A percentile compares a stretch with the other conserved stretches of the same genome.
phyloP scores from a whole-genome alignment of 2,888 invertebrate species.

The Keiferia lycopersicella region DNA sequence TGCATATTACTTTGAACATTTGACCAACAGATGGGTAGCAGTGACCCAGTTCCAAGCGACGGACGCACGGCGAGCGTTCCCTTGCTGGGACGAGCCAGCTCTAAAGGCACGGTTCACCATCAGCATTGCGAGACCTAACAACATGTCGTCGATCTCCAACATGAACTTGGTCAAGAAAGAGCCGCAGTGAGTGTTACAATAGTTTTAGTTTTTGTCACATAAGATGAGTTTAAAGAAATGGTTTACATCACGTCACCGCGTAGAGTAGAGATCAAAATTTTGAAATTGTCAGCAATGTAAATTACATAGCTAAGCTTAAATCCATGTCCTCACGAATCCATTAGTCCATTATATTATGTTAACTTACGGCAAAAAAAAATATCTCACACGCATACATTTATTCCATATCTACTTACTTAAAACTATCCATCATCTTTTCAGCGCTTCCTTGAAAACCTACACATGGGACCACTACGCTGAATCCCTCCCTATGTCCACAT shows the following conservation, averaged over 20 bases:
- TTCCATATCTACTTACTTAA: too few relatives aligned
- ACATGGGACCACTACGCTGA: conserved; percentile 89
- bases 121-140: conserved; percentile 85
- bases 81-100: conserved; percentile 93
- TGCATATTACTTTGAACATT: too few relatives aligned
- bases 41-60: conserved; percentile 92
- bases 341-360: too few relatives aligned
- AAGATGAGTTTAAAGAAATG: too few relatives aligned
- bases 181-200: conserved; percentile 76
- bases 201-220: too few relatives aligned
- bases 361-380: neutral
- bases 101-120: conserved; percentile 90
- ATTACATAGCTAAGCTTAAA: too few relatives aligned
- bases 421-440: conserved; percentile 46
- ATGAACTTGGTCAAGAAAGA: conserved; percentile 83
- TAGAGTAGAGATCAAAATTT: too few relatives aligned
- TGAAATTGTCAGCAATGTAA: too few relatives aligned
- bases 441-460: conserved; percentile 82
- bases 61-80: conserved; percentile 90
- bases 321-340: too few relatives aligned
- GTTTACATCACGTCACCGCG: too few relatives aligned
- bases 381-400: neutral
- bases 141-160: conserved; percentile 89
- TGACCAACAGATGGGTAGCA: conserved; percentile 86
- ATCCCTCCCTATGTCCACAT: conserved; percentile 94